Evolutionary conservation across 2,888 invertebrate genomes (phyloP), one percentile per base, ranked within the genome.

Genomic region (Hydraecia micacea): DNA sequence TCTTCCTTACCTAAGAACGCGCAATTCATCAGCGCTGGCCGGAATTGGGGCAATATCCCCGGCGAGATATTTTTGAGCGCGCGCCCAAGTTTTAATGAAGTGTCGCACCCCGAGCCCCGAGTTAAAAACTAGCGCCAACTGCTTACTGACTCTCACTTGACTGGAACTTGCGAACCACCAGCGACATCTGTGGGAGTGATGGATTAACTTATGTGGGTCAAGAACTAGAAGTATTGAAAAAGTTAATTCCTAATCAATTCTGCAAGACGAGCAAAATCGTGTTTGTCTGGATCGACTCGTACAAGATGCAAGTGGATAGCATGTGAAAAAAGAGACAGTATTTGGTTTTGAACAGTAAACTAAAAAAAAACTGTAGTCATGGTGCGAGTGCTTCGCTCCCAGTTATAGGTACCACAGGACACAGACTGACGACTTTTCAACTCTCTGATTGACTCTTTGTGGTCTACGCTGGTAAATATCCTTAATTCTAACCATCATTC

Each of bases 51-150:
- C 78, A 89, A 83, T 75, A 73, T 75, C 74, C 70, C 62, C 28
- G 36, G 70, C 62, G 66, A 74, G 77, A 76, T 83, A 80, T 86
- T 88, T 88, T 81, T 79, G 76, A 81, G 73, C 70, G 62, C 87
- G 82, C 80, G 86, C 36, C 78, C 76, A 90, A 90, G 80, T 89
- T 89, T 89, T 88, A 89, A 89, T 89, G 87, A 89, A 87, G 82
- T 88, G 90, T 87, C 89, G 87, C 65, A 71, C 79, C 66, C 81
- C 52, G 52, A 73, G 78, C 68, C 28, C 66, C 39, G 73, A 80
- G 86, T 76, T 84, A 74, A 79, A 83, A 85, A 84, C 82, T 81
- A 86, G 62, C 75, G 60, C 73, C 75, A 67, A 81, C 75, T 77
- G 78, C 83, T 85, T 71, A 75, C 75, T 68, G 63, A 74, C 79